phyloP scores from a whole-genome alignment of 92 coral and sea anemone genomes.

The Siderastrea radians region DNA sequence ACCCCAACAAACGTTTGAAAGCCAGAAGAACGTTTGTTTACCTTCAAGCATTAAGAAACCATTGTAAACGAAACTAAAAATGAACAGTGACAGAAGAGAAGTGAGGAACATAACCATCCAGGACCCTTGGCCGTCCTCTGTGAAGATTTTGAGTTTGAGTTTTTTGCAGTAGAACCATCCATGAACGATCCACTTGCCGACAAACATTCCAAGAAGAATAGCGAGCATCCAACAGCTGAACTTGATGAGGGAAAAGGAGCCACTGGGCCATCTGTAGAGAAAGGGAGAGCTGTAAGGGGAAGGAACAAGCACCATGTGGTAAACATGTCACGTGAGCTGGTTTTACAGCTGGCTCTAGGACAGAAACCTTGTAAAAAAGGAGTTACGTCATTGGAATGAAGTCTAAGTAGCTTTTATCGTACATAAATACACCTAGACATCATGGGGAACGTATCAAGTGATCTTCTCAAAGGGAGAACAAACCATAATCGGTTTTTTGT shows the following conservation, averaged over 20 bases:
- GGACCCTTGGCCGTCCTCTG: slow-evolving; percentile 93
- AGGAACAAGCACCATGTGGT: too few species aligned
- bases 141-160: slow-evolving; percentile 81
- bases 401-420: too few species aligned
- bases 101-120: slow-evolving; percentile 93
- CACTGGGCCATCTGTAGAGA: slow-evolving; percentile 81
- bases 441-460: too few species aligned
- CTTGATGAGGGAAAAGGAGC: slow-evolving; percentile 77
- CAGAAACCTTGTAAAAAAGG: too few species aligned
- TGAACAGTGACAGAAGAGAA: slow-evolving; percentile 77
- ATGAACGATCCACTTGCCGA: slow-evolving; percentile 85
- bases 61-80: slow-evolving; percentile 83
- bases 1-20: too few species aligned
- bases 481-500: too few species aligned
- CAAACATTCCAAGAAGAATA: slow-evolving; percentile 62
- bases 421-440: too few species aligned
- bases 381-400: too few species aligned
- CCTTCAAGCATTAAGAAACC: slow-evolving; percentile 87
- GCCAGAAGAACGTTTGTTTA: not conserved
- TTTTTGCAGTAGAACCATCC: slow-evolving; percentile 82
- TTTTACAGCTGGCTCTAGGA: too few species aligned
- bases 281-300: too few species aligned
- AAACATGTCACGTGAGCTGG: too few species aligned
- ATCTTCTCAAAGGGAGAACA: too few species aligned
- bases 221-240: slow-evolving; percentile 87